These are phyloP conservation scores for Anthopleura xanthogrammica DNA, from an alignment of 92 coral and sea anemone species.

Conservation along the genomic window DNA sequence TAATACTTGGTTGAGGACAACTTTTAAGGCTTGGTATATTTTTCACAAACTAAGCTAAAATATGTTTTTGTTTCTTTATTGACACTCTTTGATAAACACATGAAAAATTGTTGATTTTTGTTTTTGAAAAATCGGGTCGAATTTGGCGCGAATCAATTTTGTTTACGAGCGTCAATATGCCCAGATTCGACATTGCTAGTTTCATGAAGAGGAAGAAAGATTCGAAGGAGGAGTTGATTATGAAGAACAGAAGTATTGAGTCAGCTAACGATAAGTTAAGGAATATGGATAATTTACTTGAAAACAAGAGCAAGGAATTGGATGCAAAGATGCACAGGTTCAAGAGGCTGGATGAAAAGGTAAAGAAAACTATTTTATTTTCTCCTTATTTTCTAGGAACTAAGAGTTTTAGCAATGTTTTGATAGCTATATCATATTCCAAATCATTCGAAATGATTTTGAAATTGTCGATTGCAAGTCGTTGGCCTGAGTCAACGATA, in stretches of 20 bases:
- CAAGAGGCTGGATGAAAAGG: background rate
- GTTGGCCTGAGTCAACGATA: too few species aligned
- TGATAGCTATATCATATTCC: too few species aligned
- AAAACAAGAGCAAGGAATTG: background rate
- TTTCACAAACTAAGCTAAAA: background rate
- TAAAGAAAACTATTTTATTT: background rate
- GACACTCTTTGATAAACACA: background rate
- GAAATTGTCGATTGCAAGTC: too few species aligned
- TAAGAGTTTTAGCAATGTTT: too few species aligned
- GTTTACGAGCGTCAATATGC: background rate
- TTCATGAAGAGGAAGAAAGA: conserved; percentile 4
- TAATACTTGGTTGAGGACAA: background rate
- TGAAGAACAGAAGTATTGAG: background rate
- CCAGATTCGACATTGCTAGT: background rate
- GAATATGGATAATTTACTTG: background rate
- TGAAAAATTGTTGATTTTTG: background rate
- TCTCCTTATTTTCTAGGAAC: too few species aligned
- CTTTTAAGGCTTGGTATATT: background rate
- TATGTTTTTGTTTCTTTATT: background rate
- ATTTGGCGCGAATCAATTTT: background rate
- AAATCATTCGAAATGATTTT: too few species aligned
- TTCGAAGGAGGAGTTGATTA: background rate
- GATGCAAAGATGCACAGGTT: conserved; percentile 15
- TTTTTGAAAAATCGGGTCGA: background rate
- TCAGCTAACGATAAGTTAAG: background rate